Evolutionary conservation across 2,113 vertebrate species (phyloP).

Genomic region (Callopanchax toddi): DNA sequence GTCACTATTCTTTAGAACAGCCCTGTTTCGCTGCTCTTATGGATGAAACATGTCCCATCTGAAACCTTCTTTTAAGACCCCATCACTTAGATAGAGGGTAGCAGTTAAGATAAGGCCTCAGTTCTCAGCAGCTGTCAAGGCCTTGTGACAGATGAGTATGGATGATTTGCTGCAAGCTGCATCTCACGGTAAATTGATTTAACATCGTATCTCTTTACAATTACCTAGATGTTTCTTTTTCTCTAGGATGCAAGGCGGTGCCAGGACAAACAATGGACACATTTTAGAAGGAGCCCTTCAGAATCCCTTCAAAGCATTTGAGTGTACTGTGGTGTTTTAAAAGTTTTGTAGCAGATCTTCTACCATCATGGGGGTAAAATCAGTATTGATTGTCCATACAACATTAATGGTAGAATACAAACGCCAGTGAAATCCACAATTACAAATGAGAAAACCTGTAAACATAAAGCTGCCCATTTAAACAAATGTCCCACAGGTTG

Average conservation of each 20-base stretch:
- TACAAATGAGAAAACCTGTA: background rate
- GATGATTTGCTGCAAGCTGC: constrained; percentile 57
- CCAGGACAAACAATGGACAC: constrained; percentile 23
- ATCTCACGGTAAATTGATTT: constrained; percentile 52
- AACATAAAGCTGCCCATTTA: background rate
- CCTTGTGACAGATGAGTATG: constrained; percentile 47
- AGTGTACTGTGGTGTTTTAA: too few species aligned
- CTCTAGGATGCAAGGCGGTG: constrained; percentile 12
- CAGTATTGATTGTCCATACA: background rate
- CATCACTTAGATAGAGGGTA: constrained; percentile 56
- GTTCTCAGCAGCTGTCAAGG: constrained; percentile 49
- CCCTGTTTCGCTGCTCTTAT: constrained; percentile 60
- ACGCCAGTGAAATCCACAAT: background rate
- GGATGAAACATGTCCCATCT: constrained; percentile 57
- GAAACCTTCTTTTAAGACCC: constrained; percentile 57
- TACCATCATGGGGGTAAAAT: background rate
- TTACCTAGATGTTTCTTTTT: constrained; percentile 12
- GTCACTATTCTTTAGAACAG: constrained; percentile 60
- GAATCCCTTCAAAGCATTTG: background rate
- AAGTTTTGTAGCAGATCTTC: background rate
- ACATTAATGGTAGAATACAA: background rate
- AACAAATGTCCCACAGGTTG: background rate
- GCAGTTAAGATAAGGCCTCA: constrained; percentile 53
- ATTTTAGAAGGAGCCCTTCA: background rate
- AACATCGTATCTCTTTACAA: constrained; percentile 11